A percentile compares a stretch with the other conserved stretches of the same genome.
These are phyloP conservation scores for Merops nubicus DNA, from an alignment of 2,113 vertebrate genomes.

Conservation along the genomic window DNA sequence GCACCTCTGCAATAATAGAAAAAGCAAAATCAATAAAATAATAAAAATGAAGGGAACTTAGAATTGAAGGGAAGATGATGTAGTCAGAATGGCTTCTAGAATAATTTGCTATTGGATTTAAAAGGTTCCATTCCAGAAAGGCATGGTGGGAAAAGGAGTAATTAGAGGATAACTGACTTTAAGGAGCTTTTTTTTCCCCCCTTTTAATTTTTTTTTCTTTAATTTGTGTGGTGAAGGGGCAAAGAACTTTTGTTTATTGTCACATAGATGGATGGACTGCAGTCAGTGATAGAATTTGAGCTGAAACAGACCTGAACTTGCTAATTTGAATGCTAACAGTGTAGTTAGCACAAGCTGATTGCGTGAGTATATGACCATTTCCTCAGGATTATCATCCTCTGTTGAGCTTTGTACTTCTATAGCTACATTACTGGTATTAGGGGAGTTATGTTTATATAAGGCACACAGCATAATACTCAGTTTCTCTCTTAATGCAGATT, in stretches of 20 bases:
- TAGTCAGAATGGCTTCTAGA: background rate
- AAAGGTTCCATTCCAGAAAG: background rate
- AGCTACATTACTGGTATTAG: background rate
- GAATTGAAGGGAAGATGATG: background rate
- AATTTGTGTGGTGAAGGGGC: background rate
- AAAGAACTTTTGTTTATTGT: background rate
- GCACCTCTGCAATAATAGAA: background rate
- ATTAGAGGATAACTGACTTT: background rate
- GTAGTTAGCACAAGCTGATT: background rate
- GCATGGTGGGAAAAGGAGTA: background rate
- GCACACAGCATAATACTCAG: background rate
- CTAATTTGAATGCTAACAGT: background rate
- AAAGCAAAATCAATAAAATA: background rate
- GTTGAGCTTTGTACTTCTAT: background rate
- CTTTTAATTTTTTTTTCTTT: background rate
- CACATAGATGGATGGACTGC: background rate
- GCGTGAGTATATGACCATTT: background rate
- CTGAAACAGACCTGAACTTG: background rate
- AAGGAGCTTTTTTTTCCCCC: background rate
- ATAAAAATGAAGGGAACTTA: background rate
- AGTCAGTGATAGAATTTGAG: background rate
- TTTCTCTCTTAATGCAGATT: background rate
- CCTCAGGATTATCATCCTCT: background rate
- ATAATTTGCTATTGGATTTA: background rate
- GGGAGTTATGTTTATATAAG: background rate